Evolutionary conservation across 2,888 invertebrate species (phyloP).

Genomic region (Colostygia pectinataria): DNA sequence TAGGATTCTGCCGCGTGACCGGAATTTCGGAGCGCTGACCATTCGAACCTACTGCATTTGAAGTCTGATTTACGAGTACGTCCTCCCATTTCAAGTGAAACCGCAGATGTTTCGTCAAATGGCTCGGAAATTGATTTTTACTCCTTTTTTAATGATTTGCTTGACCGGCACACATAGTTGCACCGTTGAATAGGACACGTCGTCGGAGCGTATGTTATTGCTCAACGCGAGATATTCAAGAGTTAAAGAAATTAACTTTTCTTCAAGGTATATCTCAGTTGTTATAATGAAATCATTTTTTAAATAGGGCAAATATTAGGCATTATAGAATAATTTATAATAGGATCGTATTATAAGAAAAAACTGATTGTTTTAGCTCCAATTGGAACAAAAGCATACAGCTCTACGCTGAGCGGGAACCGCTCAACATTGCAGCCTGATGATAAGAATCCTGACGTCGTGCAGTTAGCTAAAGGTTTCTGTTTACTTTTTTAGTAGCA

Average conservation of each 20-base stretch:
- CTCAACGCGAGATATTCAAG: too few relatives aligned
- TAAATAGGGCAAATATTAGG: too few relatives aligned
- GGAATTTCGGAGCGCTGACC: conserved; percentile 25
- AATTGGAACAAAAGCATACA: conserved; percentile 76
- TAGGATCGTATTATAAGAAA: too few relatives aligned
- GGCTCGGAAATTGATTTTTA: conserved; percentile 14
- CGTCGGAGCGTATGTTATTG: too few relatives aligned
- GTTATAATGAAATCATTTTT: too few relatives aligned
- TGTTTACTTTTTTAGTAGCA: conserved; percentile 2
- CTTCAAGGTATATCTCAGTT: too few relatives aligned
- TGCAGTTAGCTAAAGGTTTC: conserved; percentile 94
- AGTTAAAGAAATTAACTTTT: too few relatives aligned
- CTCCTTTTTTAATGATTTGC: not conserved
- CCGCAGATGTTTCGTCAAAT: conserved; percentile 24
- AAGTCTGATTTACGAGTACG: conserved; percentile 24
- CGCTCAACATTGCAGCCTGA: conserved; percentile 88
- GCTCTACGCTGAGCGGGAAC: conserved; percentile 58
- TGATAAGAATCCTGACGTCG: conserved; percentile 94
- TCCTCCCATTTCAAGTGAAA: conserved; percentile 16
- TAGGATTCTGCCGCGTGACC: conserved; percentile 24
- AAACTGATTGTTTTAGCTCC: conserved; percentile 53
- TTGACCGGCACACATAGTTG: not conserved
- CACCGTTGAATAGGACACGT: too few relatives aligned
- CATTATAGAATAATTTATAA: too few relatives aligned
- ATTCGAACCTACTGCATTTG: conserved; percentile 23